Percentiles rank a stretch among this genome's conserved stretches.
Evolutionary conservation across 2,113 vertebrate species (phyloP).

Genomic region (Centropristis striata): DNA sequence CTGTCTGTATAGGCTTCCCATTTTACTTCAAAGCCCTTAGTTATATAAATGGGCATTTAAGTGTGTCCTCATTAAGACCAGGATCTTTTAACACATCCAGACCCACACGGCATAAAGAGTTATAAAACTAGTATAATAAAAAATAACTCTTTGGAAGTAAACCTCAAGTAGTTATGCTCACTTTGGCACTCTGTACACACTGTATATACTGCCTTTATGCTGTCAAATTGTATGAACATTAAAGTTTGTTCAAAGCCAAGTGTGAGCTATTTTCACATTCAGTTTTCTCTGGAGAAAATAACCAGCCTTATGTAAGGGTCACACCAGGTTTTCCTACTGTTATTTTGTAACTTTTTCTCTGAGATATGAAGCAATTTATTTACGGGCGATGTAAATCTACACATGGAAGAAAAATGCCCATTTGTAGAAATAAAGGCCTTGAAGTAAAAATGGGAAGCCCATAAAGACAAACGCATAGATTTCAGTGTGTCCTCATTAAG

Average conservation of each 20-base stretch:
- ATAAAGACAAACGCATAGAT: no score
- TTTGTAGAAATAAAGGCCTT: no score
- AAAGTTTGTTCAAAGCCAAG: conserved; percentile 5
- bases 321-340: not conserved
- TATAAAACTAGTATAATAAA: no score
- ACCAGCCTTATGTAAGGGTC: not conserved
- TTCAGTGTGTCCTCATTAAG: no score
- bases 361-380: not conserved
- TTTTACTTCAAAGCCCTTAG: no score
- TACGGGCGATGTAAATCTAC: no score
- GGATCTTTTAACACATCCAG: no score
- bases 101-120: not conserved
- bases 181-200: not conserved
- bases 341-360: not conserved
- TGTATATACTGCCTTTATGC: not conserved
- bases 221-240: conserved; percentile 1
- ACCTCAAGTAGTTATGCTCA: not conserved
- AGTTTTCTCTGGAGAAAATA: not conserved
- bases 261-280: not conserved
- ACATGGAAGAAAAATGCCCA: no score
- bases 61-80: no score
- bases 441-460: no score
- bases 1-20: no score
- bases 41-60: no score
- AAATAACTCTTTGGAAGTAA: not conserved